Percentiles rank a stretch among this genome's conserved stretches.
phyloP scores from a whole-genome alignment of 2,797 vertebrate species.

The Natrix natrix region DNA sequence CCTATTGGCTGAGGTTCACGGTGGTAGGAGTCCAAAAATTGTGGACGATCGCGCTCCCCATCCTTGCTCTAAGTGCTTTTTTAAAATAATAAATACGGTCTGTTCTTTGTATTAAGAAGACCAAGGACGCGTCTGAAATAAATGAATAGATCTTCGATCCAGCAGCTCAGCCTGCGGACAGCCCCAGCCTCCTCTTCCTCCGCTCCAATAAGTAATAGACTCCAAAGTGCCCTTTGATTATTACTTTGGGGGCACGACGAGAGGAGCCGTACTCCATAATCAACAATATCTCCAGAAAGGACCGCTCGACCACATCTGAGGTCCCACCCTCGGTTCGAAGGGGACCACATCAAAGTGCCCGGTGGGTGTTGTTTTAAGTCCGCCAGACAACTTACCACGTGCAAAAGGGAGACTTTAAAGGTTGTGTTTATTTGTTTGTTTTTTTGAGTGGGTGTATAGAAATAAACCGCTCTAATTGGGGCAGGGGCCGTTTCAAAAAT shows the following conservation, averaged over 20 bases:
- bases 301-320: slow-evolving; percentile 85
- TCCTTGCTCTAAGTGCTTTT: neutral
- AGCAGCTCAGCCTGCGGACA: neutral
- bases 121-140: neutral
- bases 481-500: slow-evolving; percentile 30
- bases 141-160: slow-evolving; percentile 32
- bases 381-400: slow-evolving; percentile 77
- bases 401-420: slow-evolving; percentile 66
- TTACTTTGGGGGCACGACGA: slow-evolving; percentile 67
- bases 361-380: slow-evolving; percentile 60
- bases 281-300: slow-evolving; percentile 87
- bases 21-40: neutral
- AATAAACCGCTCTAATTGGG: slow-evolving; percentile 61
- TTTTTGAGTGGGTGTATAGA: slow-evolving; percentile 44
- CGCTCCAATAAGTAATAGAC: slow-evolving; percentile 57
- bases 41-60: neutral
- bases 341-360: slow-evolving; percentile 82
- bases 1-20: neutral
- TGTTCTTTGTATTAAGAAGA: neutral
- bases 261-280: slow-evolving; percentile 79
- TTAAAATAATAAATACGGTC: neutral
- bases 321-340: slow-evolving; percentile 80
- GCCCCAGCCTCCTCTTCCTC: neutral
- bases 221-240: slow-evolving; percentile 71
- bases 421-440: slow-evolving; percentile 53